A percentile compares a stretch with the other conserved stretches of the same genome.
Conservation (phyloP, 2,888 invertebrate species). For the Incurvaria masculella region DNA sequence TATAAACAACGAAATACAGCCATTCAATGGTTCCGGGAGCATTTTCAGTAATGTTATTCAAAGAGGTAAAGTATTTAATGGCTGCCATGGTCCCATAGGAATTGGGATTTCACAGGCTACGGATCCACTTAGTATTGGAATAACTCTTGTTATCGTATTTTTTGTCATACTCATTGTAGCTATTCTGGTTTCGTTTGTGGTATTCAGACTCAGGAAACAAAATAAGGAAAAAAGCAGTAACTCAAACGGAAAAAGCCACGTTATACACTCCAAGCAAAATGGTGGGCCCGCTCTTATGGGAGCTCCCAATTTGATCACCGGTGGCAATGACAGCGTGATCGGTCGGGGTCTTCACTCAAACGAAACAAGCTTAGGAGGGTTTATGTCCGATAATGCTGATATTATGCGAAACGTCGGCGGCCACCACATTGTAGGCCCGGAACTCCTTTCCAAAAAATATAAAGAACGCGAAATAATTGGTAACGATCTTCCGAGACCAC, state of each 20-base stretch:
- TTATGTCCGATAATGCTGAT: conserved; percentile 70
- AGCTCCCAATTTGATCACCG: conserved; percentile 64
- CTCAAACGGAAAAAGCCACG: conserved; percentile 60
- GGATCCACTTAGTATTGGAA: conserved; percentile 88
- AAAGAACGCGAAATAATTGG: conserved; percentile 81
- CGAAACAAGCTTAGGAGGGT: conserved; percentile 67
- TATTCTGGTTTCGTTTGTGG: conserved; percentile 87
- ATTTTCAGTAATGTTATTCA: conserved; percentile 69
- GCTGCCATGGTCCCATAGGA: conserved; percentile 74
- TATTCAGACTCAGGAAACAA: conserved; percentile 83
- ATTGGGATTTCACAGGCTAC: conserved; percentile 75
- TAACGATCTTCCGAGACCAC: conserved; percentile 70
- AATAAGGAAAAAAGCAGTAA: conserved; percentile 80
- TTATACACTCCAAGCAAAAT: conserved; percentile 75
- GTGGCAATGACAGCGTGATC: conserved; percentile 67
- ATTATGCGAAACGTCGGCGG: conserved; percentile 71
- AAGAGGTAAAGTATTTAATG: conserved; percentile 69
- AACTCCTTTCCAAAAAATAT: conserved; percentile 83
- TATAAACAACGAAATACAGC: conserved; percentile 85
- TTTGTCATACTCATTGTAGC: conserved; percentile 87
- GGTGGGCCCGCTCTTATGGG: conserved; percentile 68
- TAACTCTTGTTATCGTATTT: conserved; percentile 91
- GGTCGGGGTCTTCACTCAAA: conserved; percentile 65
- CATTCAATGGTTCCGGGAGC: conserved; percentile 84
- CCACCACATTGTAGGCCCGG: conserved; percentile 81